phyloP scores from a whole-genome alignment of 2,797 vertebrate species.

The Psittacula echo region DNA sequence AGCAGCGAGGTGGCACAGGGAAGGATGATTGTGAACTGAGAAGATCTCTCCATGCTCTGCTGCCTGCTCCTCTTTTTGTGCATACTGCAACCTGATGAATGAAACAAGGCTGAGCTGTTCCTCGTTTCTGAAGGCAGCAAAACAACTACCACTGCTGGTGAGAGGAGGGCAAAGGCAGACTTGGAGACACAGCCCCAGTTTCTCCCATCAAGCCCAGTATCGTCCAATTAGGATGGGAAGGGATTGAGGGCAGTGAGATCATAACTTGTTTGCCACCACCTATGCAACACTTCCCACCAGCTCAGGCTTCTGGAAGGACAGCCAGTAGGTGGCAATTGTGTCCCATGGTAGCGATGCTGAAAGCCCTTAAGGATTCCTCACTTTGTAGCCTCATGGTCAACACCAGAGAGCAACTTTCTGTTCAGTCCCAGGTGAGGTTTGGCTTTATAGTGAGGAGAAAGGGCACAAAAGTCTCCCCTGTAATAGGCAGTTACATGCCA shows the following conservation, averaged over 20 bases:
- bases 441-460: not conserved
- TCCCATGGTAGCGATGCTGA: not conserved
- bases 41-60: not conserved
- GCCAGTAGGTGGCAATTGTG: constrained; percentile 56
- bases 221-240: not conserved
- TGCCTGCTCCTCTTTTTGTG: not conserved
- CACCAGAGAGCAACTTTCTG: not conserved
- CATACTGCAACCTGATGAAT: not conserved
- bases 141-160: not conserved
- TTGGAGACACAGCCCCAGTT: not conserved
- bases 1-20: not conserved
- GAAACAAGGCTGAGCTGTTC: not conserved
- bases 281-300: accelerated
- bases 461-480: not conserved
- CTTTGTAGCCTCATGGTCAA: not conserved
- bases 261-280: not conserved
- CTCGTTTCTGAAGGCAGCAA: not conserved
- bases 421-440: not conserved
- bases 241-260: not conserved
- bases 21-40: not conserved
- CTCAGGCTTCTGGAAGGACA: not conserved
- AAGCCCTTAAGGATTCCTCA: not conserved
- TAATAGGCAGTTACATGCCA: not conserved
- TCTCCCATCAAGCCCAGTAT: not conserved
- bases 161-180: not conserved